Evolutionary conservation across 2,797 vertebrate species (phyloP).

Genomic region (Crenichthys baileyi): DNA sequence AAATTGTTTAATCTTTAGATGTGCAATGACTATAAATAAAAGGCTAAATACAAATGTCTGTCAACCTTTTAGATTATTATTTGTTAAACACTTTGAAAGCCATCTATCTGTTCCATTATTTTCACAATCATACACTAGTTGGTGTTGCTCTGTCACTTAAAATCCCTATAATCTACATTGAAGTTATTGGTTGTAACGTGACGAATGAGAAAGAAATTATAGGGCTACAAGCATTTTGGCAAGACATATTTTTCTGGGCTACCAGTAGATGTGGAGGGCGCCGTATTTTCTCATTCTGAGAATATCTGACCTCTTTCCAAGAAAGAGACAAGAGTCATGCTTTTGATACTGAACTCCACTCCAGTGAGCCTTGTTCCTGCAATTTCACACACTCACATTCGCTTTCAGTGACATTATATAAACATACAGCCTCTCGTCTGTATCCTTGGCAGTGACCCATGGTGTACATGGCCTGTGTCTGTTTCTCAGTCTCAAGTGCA

Average conservation of each 20-base stretch:
- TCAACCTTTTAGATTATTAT: too few species aligned
- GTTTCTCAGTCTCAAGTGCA: conserved; percentile 64
- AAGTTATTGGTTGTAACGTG: too few species aligned
- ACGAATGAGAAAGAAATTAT: too few species aligned
- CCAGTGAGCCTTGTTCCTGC: neutral
- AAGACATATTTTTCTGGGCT: conserved; percentile 10
- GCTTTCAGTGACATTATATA: conserved; percentile 25
- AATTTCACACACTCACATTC: conserved; percentile 19
- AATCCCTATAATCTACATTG: too few species aligned
- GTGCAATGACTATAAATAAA: too few species aligned
- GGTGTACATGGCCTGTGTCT: conserved; percentile 44
- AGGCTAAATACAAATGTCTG: too few species aligned
- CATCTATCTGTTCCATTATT: too few species aligned
- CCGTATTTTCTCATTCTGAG: conserved; percentile 24
- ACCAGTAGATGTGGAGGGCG: neutral
- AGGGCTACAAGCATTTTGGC: too few species aligned
- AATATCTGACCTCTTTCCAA: conserved; percentile 22
- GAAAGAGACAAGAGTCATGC: conserved; percentile 22
- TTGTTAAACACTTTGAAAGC: too few species aligned
- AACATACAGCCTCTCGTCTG: conserved; percentile 34
- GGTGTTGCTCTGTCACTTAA: too few species aligned
- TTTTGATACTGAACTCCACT: conserved; percentile 13
- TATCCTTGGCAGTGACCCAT: conserved; percentile 58
- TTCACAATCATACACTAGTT: too few species aligned
- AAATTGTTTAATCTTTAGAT: too few species aligned